Evolutionary conservation across 2,888 invertebrate genomes (phyloP), one percentile per base, ranked within the genome.

Genomic region (Pyrrhosoma nymphula): DNA sequence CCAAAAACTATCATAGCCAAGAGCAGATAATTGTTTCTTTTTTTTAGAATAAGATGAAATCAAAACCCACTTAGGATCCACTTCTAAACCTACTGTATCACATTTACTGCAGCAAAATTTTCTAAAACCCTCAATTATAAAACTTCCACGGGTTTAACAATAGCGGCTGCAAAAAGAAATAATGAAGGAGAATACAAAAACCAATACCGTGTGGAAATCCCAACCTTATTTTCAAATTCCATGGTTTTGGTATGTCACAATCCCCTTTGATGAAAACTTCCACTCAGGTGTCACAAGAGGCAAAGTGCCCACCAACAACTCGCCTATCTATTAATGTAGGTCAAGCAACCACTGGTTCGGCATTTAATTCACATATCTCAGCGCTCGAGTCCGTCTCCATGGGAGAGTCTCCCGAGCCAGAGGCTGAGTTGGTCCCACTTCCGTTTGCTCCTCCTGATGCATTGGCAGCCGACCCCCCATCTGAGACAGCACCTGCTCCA

Each of bases 321-420:
- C 69, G 63, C 93, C 93, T 93, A 93, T 93, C 93, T 69, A 93
- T 69, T 93, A 93, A 93, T 93, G 93, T 93, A 95, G 95, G 95
- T 96, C 95, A 96, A 95, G 96, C 96, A 69, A 96, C 95, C n/a
- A 96, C 96, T n/a, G 96, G 95, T 90, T 96, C 96, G 10, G 96
- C 95, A 95, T 96, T 96, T 93, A 96, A 95, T 95, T 96, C 95
- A 95, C 95, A 95, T 63, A 95, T 90, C 26, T 95, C 95, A 23
- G 95, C 95, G 75, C 95, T 95, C 23, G 95, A 91, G 89, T 95
- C 95, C 35, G 93, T 93, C 93, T 95, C 95, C 90, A 90, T 90
- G n/a, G 90, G 89, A 89, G 90, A 75, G 88, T 95, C 95, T 82
- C 90, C 95, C 26, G 95, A 95, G 69, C 95, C 95, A 0, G 95